Evolutionary conservation across 2,797 vertebrate species (phyloP), one percentile per base, ranked within the genome.

Genomic region (Scolopax bukidnonensis): DNA sequence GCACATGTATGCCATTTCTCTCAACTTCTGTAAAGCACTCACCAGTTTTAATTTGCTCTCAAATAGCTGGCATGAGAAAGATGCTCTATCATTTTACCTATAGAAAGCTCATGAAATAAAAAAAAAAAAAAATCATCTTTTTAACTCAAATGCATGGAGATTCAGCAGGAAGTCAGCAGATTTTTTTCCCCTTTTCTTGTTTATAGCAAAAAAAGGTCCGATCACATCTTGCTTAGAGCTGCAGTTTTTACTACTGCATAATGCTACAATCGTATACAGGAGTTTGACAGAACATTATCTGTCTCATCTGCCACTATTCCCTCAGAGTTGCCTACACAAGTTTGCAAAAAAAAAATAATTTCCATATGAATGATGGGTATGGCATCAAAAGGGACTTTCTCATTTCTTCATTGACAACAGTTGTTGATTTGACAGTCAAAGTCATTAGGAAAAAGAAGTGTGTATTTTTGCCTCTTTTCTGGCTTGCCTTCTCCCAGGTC

Each of bases 1-100:
- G 13, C 32, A 51, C 10, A 13, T 0, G 3, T 2, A 40, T 1
- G 1, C 20, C 3, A 0, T 18, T 87, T n/a, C 43, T 60, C 19
- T 69, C 50, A 50, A 10, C 27, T 70, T 8, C 3, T 0, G 13
- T 50, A 81, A 61, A 69, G 40, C 19, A 38, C 4, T 0, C 3
- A 45, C 9, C 21, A 56, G 12, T 36, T 61, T 36, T 63, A n/a
- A 51, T n/a, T 13, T 9, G 16, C 23, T 54, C 25, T 40, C 61
- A 36, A 45, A 61, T 14, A 4, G 30, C 30, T 38, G 11, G 17
- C 30, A 53, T 16, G 9, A 41, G 40, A 47, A 70, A 68, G 16
- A 38, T 30, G 14, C 47, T 47, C 3, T 10, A 51, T 5, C 12
- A 43, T 41, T 85, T 61, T 59, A 85, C 32, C 40, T 54, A 45